Evolutionary conservation across 2,113 vertebrate genomes (phyloP), one percentile per base, ranked within the genome.

Genomic region (Nesoenas mayeri): DNA sequence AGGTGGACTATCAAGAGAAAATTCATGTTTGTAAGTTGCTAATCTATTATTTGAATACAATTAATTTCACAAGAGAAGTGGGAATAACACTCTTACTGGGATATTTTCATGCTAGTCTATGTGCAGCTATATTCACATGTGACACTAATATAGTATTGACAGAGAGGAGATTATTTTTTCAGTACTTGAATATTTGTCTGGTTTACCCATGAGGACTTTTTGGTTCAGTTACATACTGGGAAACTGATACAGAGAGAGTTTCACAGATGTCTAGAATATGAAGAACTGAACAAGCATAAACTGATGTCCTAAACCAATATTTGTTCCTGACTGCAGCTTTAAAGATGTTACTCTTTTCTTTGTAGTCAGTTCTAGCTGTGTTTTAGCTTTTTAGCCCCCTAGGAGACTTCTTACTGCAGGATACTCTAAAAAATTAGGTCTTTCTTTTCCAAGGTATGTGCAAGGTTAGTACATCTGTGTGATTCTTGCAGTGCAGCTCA

Each of bases 341-440:
- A 85, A 69, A 91, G 64, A 50, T 40, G 32, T 54, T 86, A 29
- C 81, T 75, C 4, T 19, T 54, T 86, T 84, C 78, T 84, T 88
- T 79, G 54, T 64, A 81, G 77, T 70, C 44, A 77, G 25, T 36
- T 87, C 65, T 85, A 79, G 38, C 36, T 86, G 85, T 71, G 61
- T 53, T 94, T 81, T 88, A 88, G 34, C 9, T 66, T 90, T 89
- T 74, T 34, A 44, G 25, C 19, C n/a, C 60, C 48, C 10, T 42
- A 48, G 51, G 88, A 92, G 53, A 71, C 28, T 79, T 82, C 71
- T 78, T 78, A 66, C 47, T 78, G 50, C 56, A 88, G 28, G 15
- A 79, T 88, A 21, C 61, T 89, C 40, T 72, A 48, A 91, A 92
- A 92, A 95, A 89, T 69, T 42, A 44, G 32, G 25, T 86, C 75